A percentile compares a stretch with the other conserved stretches of the same genome.
Conservation (phyloP, 2,113 vertebrate species). For the Colistium nudipinnis region DNA sequence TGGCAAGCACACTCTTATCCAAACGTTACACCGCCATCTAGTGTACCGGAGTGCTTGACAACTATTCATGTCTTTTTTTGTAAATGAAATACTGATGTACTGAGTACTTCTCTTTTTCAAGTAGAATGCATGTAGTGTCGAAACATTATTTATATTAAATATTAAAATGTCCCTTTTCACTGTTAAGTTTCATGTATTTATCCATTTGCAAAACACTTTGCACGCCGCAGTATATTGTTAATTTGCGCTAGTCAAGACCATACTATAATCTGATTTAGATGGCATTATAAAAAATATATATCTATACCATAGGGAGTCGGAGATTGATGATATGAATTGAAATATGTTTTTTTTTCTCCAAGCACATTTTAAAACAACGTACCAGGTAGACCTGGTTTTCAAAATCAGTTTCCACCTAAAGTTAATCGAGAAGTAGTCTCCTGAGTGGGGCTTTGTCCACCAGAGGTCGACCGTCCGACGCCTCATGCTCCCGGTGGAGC, state of each 20-base stretch:
- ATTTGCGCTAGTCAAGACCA: not conserved
- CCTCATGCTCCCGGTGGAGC: not conserved
- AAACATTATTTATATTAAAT: too few species aligned
- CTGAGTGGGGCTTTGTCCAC: not conserved
- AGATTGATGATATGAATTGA: too few species aligned
- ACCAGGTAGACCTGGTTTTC: too few species aligned
- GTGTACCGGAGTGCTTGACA: not conserved
- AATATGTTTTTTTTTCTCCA: too few species aligned
- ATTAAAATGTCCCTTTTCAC: too few species aligned
- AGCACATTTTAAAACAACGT: too few species aligned
- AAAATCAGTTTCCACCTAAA: too few species aligned
- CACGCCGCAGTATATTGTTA: too few species aligned
- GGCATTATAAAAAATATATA: too few species aligned
- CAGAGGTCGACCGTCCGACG: slow-evolving; percentile 7
- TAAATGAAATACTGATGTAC: not conserved
- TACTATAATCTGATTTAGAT: not conserved
- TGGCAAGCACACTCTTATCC: fast-evolving
- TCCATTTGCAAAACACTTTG: not conserved
- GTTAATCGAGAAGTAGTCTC: not conserved
- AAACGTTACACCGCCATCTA: slow-evolving; percentile 17
- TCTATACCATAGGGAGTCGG: too few species aligned
- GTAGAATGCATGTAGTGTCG: too few species aligned
- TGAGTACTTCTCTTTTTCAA: too few species aligned
- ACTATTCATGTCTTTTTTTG: not conserved
- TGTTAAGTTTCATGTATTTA: not conserved